Percentiles rank a stretch among this genome's conserved stretches.
Evolutionary conservation across 2,113 vertebrate genomes (phyloP).

Genomic region (Cinclus mexicanus): DNA sequence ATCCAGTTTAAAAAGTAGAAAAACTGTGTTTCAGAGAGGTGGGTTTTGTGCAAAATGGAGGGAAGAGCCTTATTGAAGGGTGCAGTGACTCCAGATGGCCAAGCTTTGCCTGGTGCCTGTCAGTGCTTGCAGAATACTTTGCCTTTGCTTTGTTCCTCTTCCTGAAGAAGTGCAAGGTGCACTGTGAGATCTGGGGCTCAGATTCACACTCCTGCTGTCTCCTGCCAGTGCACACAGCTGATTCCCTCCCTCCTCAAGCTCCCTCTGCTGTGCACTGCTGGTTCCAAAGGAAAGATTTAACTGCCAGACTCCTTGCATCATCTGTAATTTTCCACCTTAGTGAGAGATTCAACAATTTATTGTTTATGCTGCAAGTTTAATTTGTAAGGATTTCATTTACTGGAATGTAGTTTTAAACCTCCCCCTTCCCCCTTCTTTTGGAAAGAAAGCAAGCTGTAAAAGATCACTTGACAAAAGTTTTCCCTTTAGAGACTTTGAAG

Average conservation of each 20-base stretch:
- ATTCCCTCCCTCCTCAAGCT: not conserved
- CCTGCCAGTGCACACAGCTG: not conserved
- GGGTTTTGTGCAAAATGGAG: not conserved
- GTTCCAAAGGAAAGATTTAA: not conserved
- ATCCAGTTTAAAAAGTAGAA: not conserved
- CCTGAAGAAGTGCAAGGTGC: not conserved
- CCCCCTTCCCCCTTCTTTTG: rapidly evolving
- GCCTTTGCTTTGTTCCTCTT: not conserved
- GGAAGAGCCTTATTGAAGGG: not conserved
- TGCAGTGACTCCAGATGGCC: not conserved
- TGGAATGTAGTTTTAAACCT: rapidly evolving
- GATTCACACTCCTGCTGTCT: not conserved
- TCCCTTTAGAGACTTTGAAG: not conserved
- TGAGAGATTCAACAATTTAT: not conserved
- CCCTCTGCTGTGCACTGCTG: not conserved
- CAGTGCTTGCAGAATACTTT: not conserved
- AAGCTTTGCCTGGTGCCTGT: not conserved
- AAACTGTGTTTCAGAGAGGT: not conserved
- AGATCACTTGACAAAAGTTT: not conserved
- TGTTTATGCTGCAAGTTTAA: not conserved
- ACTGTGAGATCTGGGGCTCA: not conserved
- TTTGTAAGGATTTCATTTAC: not conserved
- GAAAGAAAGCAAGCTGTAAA: not conserved
- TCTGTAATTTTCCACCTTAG: not conserved
- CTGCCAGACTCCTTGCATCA: not conserved